A percentile compares a stretch with the other conserved stretches of the same genome.
Evolutionary conservation across 2,113 vertebrate species (phyloP).

Genomic region (Psittacula cyanocephala): DNA sequence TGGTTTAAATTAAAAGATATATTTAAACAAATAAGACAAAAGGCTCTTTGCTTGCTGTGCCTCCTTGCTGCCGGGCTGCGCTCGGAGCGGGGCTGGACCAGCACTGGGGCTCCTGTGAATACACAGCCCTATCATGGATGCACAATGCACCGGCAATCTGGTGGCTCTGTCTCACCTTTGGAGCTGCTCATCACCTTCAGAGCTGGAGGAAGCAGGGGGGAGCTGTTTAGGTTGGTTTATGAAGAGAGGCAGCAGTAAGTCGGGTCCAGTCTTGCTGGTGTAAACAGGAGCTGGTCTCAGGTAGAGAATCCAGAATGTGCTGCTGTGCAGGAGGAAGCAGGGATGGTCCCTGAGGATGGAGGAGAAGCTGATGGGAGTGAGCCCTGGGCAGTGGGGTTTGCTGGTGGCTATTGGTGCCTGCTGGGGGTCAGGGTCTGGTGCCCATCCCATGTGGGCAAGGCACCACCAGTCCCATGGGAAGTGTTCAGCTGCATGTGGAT

Average conservation of each 20-base stretch:
- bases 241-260: not conserved
- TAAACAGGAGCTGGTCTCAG: not conserved
- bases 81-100: rapidly evolving
- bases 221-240: not conserved
- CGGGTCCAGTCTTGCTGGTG: not conserved
- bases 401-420: not conserved
- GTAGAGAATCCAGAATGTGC: not conserved
- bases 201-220: not conserved
- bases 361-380: not conserved
- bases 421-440: rapidly evolving
- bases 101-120: rapidly evolving
- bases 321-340: not conserved
- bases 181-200: not conserved
- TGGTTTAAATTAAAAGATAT: not conserved
- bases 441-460: rapidly evolving
- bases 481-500: not conserved
- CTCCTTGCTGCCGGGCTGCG: too few relatives aligned
- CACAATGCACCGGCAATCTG: rapidly evolving
- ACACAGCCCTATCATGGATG: rapidly evolving
- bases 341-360: rapidly evolving
- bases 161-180: not conserved
- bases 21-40: not conserved
- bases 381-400: not conserved
- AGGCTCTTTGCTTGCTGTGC: not conserved
- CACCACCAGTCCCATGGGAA: not conserved